These are phyloP conservation scores for Adelges cooleyi DNA, from an alignment of 1,140 invertebrate species.

Conservation along the genomic window DNA sequence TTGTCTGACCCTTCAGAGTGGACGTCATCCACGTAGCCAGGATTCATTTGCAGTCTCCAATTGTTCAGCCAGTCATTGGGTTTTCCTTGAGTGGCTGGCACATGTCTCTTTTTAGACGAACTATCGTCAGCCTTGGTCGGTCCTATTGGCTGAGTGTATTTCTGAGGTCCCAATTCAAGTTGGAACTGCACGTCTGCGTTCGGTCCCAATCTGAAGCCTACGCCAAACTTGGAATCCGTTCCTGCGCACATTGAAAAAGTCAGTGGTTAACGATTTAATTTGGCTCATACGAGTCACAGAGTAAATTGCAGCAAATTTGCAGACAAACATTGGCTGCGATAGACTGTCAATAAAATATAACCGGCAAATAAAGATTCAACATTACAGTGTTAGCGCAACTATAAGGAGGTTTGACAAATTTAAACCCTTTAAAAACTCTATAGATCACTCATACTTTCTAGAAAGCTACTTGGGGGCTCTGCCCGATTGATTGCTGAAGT, in stretches of 20 bases:
- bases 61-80: conserved; percentile 14
- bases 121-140: not conserved
- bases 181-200: conserved; percentile 68
- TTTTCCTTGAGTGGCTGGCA: not conserved
- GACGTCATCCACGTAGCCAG: not conserved
- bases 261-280: not conserved
- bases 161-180: conserved; percentile 64
- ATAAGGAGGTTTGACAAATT: no score
- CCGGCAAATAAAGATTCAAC: no score
- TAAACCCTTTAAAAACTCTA: no score
- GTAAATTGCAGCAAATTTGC: no score
- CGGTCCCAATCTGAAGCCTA: conserved; percentile 64
- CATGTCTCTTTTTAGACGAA: not conserved
- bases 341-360: no score
- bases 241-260: conserved; percentile 43
- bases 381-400: no score
- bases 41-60: conserved; percentile 19
- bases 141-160: conserved; percentile 48
- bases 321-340: no score
- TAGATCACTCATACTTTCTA: no score
- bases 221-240: conserved; percentile 63
- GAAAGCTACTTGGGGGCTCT: no score
- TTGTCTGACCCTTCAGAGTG: not conserved
- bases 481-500: no score
- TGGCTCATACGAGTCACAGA: not conserved